Evolutionary conservation across 2,888 invertebrate species (phyloP).

Genomic region (Herminia tarsipennalis): DNA sequence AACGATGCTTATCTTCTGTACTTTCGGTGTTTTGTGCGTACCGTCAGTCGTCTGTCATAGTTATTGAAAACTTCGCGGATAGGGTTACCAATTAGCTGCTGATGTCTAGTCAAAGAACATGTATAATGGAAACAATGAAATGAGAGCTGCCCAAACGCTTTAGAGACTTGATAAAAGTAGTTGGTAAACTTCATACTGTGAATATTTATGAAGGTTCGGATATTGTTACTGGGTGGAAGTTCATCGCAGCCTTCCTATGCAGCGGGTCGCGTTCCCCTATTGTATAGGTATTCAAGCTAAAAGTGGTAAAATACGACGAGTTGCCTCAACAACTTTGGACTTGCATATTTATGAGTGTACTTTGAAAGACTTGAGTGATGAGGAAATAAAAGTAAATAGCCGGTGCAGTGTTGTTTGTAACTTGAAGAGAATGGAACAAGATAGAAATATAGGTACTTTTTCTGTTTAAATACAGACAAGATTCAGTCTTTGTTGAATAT

Average conservation of each 20-base stretch:
- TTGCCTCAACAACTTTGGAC: constrained; percentile 67
- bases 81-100: constrained; percentile 39
- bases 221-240: constrained; percentile 72
- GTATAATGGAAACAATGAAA: constrained; percentile 49
- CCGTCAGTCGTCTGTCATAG: constrained; percentile 8
- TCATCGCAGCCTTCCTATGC: constrained; percentile 62
- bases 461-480: constrained; percentile 23
- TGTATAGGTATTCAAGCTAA: constrained; percentile 69
- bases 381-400: constrained; percentile 72
- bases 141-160: constrained; percentile 44
- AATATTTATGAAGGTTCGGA: constrained; percentile 78
- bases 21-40: no score
- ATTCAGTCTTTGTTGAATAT: no score
- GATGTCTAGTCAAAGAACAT: constrained; percentile 46
- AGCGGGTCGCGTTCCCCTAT: constrained; percentile 59
- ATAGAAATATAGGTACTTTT: constrained; percentile 45
- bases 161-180: constrained; percentile 60
- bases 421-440: constrained; percentile 50
- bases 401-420: constrained; percentile 61
- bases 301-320: constrained; percentile 71
- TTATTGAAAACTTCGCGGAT: constrained; percentile 40
- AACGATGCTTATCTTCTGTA: no score
- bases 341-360: constrained; percentile 80
- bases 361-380: constrained; percentile 77
- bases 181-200: constrained; percentile 64